phyloP scores from a whole-genome alignment of 2,113 vertebrate genomes.

The Baryphthengus martii region DNA sequence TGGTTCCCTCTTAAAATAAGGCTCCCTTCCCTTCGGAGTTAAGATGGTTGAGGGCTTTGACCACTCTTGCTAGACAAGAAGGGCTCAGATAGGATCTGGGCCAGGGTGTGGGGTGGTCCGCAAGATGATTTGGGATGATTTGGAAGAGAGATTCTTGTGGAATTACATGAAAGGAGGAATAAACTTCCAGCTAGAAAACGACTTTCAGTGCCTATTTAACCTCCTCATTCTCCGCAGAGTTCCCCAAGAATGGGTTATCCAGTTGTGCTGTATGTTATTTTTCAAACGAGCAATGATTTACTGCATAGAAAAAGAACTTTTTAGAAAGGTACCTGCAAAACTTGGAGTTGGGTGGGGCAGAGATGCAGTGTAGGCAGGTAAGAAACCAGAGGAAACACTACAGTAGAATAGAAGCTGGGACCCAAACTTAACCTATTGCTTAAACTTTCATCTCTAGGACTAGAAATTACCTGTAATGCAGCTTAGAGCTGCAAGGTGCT shows the following conservation, averaged over 20 bases:
- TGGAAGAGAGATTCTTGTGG: neutral
- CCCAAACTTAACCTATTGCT: neutral
- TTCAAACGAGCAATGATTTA: neutral
- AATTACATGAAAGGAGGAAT: neutral
- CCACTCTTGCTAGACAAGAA: fast-evolving
- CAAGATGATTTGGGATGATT: neutral
- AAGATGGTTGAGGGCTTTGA: neutral
- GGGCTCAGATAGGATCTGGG: neutral
- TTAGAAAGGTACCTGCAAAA: neutral
- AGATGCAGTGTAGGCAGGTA: neutral
- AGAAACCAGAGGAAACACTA: neutral
- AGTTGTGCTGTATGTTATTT: neutral
- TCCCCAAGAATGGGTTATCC: neutral
- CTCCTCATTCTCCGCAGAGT: neutral
- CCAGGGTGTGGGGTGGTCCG: neutral
- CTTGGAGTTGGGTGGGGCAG: neutral
- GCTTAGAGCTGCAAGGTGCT: neutral
- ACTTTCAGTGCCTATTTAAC: neutral
- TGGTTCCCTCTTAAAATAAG: neutral
- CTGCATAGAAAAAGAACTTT: neutral
- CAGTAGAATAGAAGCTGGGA: neutral
- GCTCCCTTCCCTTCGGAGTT: neutral
- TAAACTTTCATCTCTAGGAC: neutral
- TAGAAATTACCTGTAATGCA: neutral
- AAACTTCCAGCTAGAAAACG: neutral